phyloP scores from a whole-genome alignment of 2,113 vertebrate genomes.

The Perca flavescens region DNA sequence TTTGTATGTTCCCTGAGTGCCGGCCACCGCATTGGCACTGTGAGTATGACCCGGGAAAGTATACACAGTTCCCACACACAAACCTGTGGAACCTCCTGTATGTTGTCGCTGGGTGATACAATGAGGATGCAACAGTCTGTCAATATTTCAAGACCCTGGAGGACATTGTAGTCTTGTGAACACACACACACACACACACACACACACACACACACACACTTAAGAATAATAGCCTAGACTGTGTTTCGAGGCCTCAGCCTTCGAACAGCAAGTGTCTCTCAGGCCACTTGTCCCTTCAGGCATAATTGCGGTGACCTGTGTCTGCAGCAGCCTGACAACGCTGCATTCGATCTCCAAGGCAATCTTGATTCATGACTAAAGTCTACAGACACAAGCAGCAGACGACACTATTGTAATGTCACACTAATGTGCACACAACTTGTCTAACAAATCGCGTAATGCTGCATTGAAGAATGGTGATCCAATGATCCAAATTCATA shows the following conservation, averaged over 20 bases:
- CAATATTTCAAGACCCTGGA: conserved; percentile 50
- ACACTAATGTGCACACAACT: background rate
- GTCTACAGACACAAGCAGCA: conserved; percentile 11
- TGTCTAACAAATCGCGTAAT: background rate
- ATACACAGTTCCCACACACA: conserved; percentile 23
- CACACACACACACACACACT: conserved; percentile 24
- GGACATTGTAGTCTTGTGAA: conserved; percentile 31
- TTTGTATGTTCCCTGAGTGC: conserved; percentile 87
- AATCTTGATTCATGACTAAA: background rate
- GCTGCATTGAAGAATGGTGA: background rate
- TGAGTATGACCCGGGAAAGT: conserved; percentile 70
- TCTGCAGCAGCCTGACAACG: conserved; percentile 30
- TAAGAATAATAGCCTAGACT: conserved; percentile 48
- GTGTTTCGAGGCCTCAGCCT: conserved; percentile 38
- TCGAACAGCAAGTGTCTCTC: conserved; percentile 66
- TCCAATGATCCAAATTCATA: conserved; percentile 15
- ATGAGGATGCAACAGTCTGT: conserved; percentile 74
- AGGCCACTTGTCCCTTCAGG: conserved; percentile 75
- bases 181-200: conserved; percentile 16
- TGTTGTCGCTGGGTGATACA: conserved; percentile 72
- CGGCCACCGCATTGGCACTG: conserved; percentile 91
- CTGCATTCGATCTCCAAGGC: conserved; percentile 12
- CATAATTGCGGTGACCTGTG: conserved; percentile 47
- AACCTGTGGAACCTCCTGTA: conserved; percentile 18
- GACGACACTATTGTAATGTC: background rate